Conservation (phyloP, 1,140 invertebrate genomes). For the Leptopilina boulardi region DNA sequence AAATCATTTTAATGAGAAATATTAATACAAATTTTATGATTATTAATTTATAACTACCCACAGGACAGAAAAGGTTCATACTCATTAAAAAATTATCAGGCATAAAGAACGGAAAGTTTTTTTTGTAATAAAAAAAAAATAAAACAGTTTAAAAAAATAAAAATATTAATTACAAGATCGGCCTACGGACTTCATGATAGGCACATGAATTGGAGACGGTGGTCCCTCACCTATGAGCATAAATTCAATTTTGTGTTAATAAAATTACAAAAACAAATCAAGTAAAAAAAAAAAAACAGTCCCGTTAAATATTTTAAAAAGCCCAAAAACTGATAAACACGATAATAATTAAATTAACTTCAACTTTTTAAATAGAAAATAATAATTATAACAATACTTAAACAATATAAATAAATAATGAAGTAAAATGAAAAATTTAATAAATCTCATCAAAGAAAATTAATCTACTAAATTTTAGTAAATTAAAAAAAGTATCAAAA, state of each 20-base stretch:
- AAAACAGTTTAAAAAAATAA: conserved; percentile 49
- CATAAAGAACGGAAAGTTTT: not conserved
- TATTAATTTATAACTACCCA: not conserved
- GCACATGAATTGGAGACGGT: conserved; percentile 64
- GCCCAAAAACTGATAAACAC: not conserved
- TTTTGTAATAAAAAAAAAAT: not conserved
- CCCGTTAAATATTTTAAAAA: not conserved
- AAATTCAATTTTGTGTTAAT: conserved; percentile 55
- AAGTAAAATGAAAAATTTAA: no score
- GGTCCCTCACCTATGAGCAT: conserved; percentile 69
- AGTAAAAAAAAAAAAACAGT: not conserved
- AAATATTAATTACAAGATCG: conserved; percentile 74
- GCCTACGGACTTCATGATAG: conserved; percentile 64
- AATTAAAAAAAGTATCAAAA: not conserved
- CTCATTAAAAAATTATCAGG: not conserved
- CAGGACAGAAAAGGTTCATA: not conserved
- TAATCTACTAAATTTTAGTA: not conserved
- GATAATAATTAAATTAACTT: not conserved
- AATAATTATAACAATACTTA: no score
- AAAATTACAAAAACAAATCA: conserved; percentile 1
- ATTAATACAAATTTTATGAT: not conserved
- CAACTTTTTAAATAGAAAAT: no score
- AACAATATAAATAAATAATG: no score
- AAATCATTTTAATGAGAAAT: not conserved
- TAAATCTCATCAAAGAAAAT: no score